These are phyloP conservation scores for Halichoeres trimaculatus DNA, from an alignment of 2,113 vertebrate species.

Conservation along the genomic window DNA sequence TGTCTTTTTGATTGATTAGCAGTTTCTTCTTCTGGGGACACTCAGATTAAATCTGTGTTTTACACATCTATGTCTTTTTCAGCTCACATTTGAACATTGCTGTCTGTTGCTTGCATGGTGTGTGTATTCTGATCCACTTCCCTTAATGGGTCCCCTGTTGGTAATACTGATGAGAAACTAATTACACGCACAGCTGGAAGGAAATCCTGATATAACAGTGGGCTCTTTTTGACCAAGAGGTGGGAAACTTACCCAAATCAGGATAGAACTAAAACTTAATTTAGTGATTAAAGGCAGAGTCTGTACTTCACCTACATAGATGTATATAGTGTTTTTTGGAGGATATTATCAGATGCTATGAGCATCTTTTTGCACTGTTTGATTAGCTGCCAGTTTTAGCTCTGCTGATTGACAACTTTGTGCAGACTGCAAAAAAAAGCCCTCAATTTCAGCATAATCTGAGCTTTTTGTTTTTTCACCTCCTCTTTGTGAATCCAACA, in stretches of 20 bases:
- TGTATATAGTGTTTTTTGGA: too few species aligned
- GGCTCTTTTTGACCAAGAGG: slow-evolving; percentile 18
- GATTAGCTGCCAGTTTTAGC: neutral
- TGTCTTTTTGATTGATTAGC: neutral
- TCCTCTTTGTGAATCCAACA: slow-evolving; percentile 26
- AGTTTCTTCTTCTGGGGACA: neutral
- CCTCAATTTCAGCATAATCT: slow-evolving; percentile 7
- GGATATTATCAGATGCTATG: neutral
- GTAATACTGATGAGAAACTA: slow-evolving; percentile 75
- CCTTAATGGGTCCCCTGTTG: slow-evolving; percentile 69
- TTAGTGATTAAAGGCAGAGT: neutral
- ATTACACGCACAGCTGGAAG: slow-evolving; percentile 77
- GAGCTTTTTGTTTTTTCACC: slow-evolving; percentile 1
- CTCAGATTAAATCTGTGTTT: neutral
- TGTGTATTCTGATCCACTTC: slow-evolving; percentile 48
- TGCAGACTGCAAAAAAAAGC: neutral
- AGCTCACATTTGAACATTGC: neutral
- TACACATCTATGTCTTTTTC: slow-evolving; percentile 1
- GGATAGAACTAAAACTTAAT: neutral
- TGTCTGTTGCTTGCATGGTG: slow-evolving; percentile 29
- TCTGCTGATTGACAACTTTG: slow-evolving; percentile 2
- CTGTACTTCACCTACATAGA: neutral
- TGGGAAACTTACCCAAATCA: slow-evolving; percentile 22
- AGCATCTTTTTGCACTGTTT: neutral
- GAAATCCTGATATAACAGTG: slow-evolving; percentile 70